Percentiles rank a stretch among this genome's conserved stretches.
phyloP scores from a whole-genome alignment of 1,140 invertebrate genomes.

The Calliphora vicina region DNA sequence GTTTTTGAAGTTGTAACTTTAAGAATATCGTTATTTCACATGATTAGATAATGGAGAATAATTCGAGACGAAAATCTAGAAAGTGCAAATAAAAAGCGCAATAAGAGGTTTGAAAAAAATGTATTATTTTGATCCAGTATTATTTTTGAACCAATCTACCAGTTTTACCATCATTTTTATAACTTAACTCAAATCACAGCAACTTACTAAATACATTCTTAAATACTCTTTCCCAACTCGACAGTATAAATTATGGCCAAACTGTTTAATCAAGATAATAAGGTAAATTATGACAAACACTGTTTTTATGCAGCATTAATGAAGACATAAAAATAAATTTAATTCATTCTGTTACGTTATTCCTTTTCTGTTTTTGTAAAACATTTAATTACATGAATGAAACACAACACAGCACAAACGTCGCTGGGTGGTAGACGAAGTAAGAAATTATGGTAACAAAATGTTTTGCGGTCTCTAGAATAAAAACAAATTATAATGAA shows the following conservation, averaged over 20 bases:
- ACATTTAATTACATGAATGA: constrained; percentile 24
- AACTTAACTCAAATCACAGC: no score
- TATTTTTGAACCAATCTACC: no score
- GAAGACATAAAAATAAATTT: constrained; percentile 25
- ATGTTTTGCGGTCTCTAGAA: background rate
- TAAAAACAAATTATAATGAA: constrained; percentile 20
- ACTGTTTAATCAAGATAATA: background rate
- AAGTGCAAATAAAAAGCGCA: no score
- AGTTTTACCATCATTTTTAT: no score
- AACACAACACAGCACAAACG: background rate
- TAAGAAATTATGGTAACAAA: constrained; percentile 13
- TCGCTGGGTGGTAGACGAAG: background rate
- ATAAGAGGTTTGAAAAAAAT: no score
- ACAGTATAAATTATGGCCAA: background rate
- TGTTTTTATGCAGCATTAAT: constrained; percentile 31
- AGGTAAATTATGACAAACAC: constrained; percentile 18
- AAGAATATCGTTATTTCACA: no score
- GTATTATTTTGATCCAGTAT: no score
- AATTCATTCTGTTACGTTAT: background rate
- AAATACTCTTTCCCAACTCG: no score
- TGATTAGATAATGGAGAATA: no score
- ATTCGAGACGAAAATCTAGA: no score
- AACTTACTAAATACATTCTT: no score
- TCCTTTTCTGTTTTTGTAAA: background rate
- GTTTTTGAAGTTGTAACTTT: no score